Evolutionary conservation across 2,888 invertebrate genomes (phyloP), one percentile per base, ranked within the genome.

Genomic region (Ochropleura plecta): DNA sequence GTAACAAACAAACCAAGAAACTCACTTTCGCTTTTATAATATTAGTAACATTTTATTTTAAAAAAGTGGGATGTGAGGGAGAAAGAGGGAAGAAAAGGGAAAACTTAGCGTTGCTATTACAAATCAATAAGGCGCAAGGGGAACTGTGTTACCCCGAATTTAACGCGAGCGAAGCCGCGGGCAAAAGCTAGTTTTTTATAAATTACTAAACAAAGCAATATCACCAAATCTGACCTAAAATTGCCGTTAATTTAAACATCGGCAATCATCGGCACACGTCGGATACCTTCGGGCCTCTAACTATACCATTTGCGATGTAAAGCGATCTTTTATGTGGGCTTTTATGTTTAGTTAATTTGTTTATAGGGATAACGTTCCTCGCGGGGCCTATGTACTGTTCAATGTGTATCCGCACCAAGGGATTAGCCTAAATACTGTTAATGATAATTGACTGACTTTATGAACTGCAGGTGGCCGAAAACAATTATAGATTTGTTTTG

Each of bases 301-400:
- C 73, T 83, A 85, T 75, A 78, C 77, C 75, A 72, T 79, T 83
- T 70, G 65, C 64, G 73, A 62, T 83, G 81, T 83, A 74, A 79
- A 83, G 69, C 74, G 79, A 81, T 70, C 77, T 83, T 84, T 83
- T 83, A 85, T 76, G 76, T 78, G n/a, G 73, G 78, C 82, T 82
- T 86, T 87, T 83, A 88, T 85, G 88, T 87, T 82, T 84, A 83
- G 86, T 89, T 91, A 91, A 91, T 91, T 91, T 88, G 91, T 90
- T 90, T 91, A 89, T 84, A 72, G 86, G 79, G 79, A 71, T 80
- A 86, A 83, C 70, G 81, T 44, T 75, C 66, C 86, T 81, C 88
- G 71, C 65, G 89, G 84, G 85, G 49, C 49, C 40, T 46, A 73
- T 75, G 68, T 16, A 42, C 69, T 60, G 75, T 73, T 83, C 71